Conservation (phyloP, 35 echinoderm and acorn worm species). For the Apostichopus parvimensis region DNA sequence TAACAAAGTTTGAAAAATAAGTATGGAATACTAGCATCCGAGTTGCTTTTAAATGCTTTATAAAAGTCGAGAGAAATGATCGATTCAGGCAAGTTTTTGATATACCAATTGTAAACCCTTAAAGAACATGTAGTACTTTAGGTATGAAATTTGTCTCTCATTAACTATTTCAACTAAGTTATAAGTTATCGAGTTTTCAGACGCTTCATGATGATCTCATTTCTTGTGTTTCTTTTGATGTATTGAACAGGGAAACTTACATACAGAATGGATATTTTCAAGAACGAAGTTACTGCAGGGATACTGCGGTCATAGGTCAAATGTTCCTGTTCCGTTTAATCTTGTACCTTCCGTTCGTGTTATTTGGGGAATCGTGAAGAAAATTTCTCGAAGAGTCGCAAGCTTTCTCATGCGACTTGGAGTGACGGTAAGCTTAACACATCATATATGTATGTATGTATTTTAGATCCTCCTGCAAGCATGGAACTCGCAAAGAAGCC, state of each 20-base stretch:
- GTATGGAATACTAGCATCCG: too few species aligned
- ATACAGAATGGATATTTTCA: constrained; percentile 41
- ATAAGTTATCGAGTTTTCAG: not conserved
- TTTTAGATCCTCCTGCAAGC: too few species aligned
- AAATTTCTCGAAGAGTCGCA: not conserved
- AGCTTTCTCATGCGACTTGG: not conserved
- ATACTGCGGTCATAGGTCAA: constrained; percentile 38
- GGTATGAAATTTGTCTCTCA: too few species aligned
- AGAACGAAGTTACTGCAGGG: constrained; percentile 18
- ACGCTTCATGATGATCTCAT: too few species aligned
- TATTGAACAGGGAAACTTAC: not conserved
- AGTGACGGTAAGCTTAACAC: not conserved
- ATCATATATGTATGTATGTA: not conserved
- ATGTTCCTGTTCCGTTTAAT: constrained; percentile 25
- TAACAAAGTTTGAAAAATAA: too few species aligned
- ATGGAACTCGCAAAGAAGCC: too few species aligned
- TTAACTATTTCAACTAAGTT: not conserved
- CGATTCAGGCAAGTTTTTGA: too few species aligned
- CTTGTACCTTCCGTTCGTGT: constrained; percentile 38
- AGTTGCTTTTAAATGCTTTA: too few species aligned
- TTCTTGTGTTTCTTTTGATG: not conserved
- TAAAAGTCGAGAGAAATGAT: too few species aligned
- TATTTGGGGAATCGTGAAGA: not conserved
- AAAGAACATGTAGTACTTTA: too few species aligned
- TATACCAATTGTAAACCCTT: too few species aligned